These are phyloP conservation scores for Idaea aversata DNA, from an alignment of 2,888 invertebrate species.

Conservation along the genomic window DNA sequence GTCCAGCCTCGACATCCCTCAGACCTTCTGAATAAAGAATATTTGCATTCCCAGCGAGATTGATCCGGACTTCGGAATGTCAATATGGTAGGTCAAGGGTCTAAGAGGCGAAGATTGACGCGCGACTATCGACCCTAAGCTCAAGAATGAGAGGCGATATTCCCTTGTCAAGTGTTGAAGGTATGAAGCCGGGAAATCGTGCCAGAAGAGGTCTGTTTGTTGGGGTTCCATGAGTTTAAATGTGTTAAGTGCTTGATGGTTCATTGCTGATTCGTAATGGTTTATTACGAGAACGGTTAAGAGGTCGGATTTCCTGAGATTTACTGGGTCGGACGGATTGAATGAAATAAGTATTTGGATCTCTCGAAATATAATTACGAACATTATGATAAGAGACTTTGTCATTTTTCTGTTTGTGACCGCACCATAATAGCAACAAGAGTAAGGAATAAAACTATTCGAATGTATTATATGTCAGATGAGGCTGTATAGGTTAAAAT, in stretches of 20 bases:
- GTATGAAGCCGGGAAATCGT: slow-evolving; percentile 24
- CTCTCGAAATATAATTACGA: background rate
- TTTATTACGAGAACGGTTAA: slow-evolving; percentile 12
- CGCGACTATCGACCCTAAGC: slow-evolving; percentile 13
- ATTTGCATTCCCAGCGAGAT: slow-evolving; percentile 34
- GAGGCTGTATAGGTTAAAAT: too few relatives aligned
- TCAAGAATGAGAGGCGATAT: slow-evolving; percentile 12
- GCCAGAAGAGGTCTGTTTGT: slow-evolving; percentile 26
- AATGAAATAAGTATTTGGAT: background rate
- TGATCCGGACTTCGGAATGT: slow-evolving; percentile 33
- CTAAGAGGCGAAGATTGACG: slow-evolving; percentile 4
- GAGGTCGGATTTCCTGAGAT: background rate
- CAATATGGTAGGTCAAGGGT: slow-evolving; percentile 33
- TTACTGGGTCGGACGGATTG: background rate
- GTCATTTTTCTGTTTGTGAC: too few relatives aligned
- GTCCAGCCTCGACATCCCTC: slow-evolving; percentile 24
- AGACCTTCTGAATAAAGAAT: slow-evolving; percentile 32
- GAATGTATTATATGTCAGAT: too few relatives aligned
- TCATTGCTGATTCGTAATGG: slow-evolving; percentile 19
- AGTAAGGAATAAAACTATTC: too few relatives aligned
- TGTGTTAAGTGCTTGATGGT: slow-evolving; percentile 30
- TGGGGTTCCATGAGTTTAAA: slow-evolving; percentile 26
- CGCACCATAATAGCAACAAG: too few relatives aligned
- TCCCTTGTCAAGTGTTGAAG: slow-evolving; percentile 9
- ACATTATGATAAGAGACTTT: too few relatives aligned